phyloP scores from a whole-genome alignment of 1,140 invertebrate species.

The Ostrea edulis region DNA sequence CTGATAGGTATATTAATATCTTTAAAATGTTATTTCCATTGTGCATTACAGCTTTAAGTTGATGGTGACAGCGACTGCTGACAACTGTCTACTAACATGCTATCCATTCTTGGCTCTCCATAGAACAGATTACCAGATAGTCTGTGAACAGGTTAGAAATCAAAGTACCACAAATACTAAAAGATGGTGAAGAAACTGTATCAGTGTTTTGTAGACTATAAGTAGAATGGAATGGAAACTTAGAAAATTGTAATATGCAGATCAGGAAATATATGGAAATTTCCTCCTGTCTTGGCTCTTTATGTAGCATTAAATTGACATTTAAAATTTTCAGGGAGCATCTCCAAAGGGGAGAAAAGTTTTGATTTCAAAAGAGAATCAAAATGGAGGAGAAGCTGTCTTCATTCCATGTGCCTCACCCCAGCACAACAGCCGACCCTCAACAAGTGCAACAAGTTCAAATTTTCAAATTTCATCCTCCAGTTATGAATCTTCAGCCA shows the following conservation, averaged over 20 bases:
- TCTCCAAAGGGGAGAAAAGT: slow-evolving; percentile 72
- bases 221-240: neutral
- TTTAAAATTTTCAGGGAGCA: slow-evolving; percentile 65
- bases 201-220: neutral
- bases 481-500: slow-evolving; percentile 73
- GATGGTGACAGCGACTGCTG: slow-evolving; percentile 76
- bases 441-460: slow-evolving; percentile 77
- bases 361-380: slow-evolving; percentile 61
- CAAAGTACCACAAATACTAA: neutral
- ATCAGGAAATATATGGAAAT: neutral
- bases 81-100: slow-evolving; percentile 78
- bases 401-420: slow-evolving; percentile 72
- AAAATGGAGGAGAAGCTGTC: slow-evolving; percentile 74
- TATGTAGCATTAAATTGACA: neutral
- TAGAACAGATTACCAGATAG: slow-evolving; percentile 77
- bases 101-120: slow-evolving; percentile 78
- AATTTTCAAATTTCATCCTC: slow-evolving; percentile 76
- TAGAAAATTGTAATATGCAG: neutral
- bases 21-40: neutral
- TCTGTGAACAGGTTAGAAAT: slow-evolving; percentile 76
- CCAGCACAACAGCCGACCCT: slow-evolving; percentile 69
- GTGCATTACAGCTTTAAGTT: slow-evolving; percentile 70
- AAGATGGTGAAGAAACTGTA: neutral
- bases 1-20: no score
- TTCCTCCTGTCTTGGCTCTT: neutral